Percentiles rank a stretch among this genome's conserved stretches.
phyloP scores from a whole-genome alignment of 1,140 invertebrate genomes.

The Calephelis nemesis region DNA sequence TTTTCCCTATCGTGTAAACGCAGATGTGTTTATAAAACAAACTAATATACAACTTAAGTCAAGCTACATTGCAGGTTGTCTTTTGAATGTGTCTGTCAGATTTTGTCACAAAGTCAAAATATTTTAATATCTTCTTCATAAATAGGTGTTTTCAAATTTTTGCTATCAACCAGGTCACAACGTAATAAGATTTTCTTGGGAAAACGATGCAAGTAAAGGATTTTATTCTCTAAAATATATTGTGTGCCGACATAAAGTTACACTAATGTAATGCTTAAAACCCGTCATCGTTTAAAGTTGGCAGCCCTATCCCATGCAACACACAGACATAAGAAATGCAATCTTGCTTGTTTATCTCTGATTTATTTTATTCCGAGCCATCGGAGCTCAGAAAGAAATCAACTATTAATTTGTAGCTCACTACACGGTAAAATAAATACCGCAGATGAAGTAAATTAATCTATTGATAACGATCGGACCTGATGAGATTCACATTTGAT shows the following conservation, averaged over 20 bases:
- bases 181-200: too few relatives aligned
- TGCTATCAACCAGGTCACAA: too few relatives aligned
- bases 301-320: conserved; percentile 21
- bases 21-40: too few relatives aligned
- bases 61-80: too few relatives aligned
- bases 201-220: too few relatives aligned
- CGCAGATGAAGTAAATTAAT: conserved; percentile 72
- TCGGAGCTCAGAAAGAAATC: conserved; percentile 62
- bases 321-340: conserved; percentile 44
- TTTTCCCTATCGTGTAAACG: too few relatives aligned
- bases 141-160: too few relatives aligned
- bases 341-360: conserved; percentile 72
- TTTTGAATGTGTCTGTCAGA: too few relatives aligned
- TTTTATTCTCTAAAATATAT: too few relatives aligned
- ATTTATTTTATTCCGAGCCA: conserved; percentile 72
- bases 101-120: neutral
- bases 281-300: neutral
- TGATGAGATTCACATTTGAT: conserved; percentile 47
- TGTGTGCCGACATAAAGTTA: too few relatives aligned
- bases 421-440: conserved; percentile 57
- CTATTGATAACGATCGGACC: conserved; percentile 53
- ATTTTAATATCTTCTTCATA: neutral
- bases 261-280: too few relatives aligned
- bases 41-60: too few relatives aligned
- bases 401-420: conserved; percentile 69